A percentile compares a stretch with the other conserved stretches of the same genome.
These are phyloP conservation scores for Halichondria panicea DNA, from an alignment of 37 sponge, comb jelly and placozoan genomes.

Conservation along the genomic window DNA sequence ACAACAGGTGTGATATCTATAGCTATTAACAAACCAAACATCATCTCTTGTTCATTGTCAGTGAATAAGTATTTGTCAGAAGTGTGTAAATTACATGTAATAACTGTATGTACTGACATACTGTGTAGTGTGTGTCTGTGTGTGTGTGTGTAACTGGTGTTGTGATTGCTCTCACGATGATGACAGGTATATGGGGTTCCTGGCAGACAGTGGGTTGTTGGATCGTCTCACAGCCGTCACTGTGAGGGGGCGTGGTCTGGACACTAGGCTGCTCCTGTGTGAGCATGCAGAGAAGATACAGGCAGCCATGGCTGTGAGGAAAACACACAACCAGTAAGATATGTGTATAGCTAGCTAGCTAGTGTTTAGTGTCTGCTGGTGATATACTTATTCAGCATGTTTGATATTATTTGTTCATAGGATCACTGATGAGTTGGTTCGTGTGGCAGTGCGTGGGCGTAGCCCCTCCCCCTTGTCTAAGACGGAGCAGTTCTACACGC, in stretches of 20 bases:
- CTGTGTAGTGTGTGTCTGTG: too few relatives aligned
- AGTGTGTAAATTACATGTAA: too few relatives aligned
- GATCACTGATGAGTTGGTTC: too few relatives aligned
- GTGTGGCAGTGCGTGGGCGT: conserved; percentile 6
- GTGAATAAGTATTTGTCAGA: too few relatives aligned
- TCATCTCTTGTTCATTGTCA: too few relatives aligned
- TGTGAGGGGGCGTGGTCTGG: conserved; percentile 10
- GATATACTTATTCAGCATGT: neutral
- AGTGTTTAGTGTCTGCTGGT: neutral
- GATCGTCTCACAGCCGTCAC: conserved; percentile 45
- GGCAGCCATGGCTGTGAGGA: conserved; percentile 61
- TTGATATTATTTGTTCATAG: neutral
- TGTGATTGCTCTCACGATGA: too few relatives aligned
- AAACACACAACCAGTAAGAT: conserved; percentile 62
- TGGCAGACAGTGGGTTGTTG: conserved; percentile 59
- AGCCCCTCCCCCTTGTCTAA: conserved; percentile 17
- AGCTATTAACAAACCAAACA: too few relatives aligned
- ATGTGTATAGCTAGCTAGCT: neutral
- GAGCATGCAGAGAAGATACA: conserved; percentile 85
- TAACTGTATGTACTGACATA: too few relatives aligned
- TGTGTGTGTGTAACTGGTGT: conserved; percentile 31
- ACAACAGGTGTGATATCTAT: too few relatives aligned
- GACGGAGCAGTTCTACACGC: conserved; percentile 54
- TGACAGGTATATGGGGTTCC: conserved; percentile 60
- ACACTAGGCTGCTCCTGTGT: conserved; percentile 43